Conservation (phyloP, 2,888 invertebrate genomes). For the Cinara cedri region DNA sequence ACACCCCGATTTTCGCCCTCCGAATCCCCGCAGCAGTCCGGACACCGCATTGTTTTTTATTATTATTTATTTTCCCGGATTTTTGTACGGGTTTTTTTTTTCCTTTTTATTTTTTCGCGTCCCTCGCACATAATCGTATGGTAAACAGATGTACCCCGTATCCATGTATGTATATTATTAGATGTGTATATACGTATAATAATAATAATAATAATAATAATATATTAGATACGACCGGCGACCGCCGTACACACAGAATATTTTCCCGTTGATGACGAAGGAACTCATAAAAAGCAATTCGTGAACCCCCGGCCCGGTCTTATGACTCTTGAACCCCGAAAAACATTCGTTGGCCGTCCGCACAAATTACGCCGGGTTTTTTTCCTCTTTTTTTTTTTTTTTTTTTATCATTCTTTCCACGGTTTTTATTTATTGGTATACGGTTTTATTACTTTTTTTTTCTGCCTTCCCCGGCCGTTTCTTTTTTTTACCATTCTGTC, state of each 20-base stretch:
- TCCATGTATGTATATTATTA: not conserved
- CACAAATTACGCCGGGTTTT: conserved; percentile 50
- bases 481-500: conserved; percentile 20
- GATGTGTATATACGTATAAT: not conserved
- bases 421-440: conserved; percentile 49
- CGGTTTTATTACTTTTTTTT: conserved; percentile 45
- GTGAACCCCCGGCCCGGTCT: conserved; percentile 18
- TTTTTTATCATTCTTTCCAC: conserved; percentile 17
- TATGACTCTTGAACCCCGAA: conserved; percentile 50
- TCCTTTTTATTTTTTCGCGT: conserved; percentile 1
- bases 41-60: conserved; percentile 53
- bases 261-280: conserved; percentile 48
- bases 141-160: conserved; percentile 56
- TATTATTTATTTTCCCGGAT: conserved; percentile 54
- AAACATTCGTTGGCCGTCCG: conserved; percentile 42
- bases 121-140: conserved; percentile 39
- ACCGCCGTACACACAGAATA: not conserved
- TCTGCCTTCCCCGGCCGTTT: conserved; percentile 1
- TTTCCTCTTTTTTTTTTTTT: conserved; percentile 38
- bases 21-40: not conserved
- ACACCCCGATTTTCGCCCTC: conserved; percentile 4
- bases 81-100: conserved; percentile 38
- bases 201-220: not conserved
- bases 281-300: conserved; percentile 55
- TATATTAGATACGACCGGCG: too few species aligned